Evolutionary conservation across 1,140 invertebrate genomes (phyloP), one percentile per base, ranked within the genome.

Genomic region (Trichonephila clavata): DNA sequence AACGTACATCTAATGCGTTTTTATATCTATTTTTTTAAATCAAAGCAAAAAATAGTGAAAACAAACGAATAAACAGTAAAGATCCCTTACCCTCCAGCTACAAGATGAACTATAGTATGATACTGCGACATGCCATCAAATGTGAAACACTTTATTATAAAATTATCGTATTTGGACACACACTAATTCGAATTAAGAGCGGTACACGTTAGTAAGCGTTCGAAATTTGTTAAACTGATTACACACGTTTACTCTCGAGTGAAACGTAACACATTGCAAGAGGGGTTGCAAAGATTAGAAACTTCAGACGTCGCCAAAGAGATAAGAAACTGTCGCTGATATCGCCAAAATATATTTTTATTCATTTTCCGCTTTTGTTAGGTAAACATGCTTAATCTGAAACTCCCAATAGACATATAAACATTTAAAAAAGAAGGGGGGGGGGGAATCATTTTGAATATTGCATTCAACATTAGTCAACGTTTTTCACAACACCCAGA

Each of bases 31-130:
- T 77, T 39, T 32, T 24, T 3, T 68, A 21, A 39, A 39, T 6
- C 20, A 39, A 39, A 18, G 71, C 4, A 18, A 32, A 32, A 20
- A 24, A 20, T 6, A 24, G 16, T 77, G 3, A 4, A 68, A 21
- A 68, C 13, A 77, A 32, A 18, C 5, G 24, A 27, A 77, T 32
- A 14, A 16, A 32, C 18, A 77, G 32, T 32, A 20, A 20, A 18
- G 71, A 77, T 39, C 16, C n/a, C 97, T 97, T 96, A 98, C 98
- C 98, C 98, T 96, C 98, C 98, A 95, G 98, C 98, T 94, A 98
- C 96, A 95, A 98, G 97, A 96, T 98, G 98, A 96, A 98, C 98
- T 93, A 98, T 96, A 94, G 98, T 98, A 96, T 98, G 98, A 96
- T 97, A 96, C 96, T 96, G 95, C 94, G 95, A 95, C 95, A 95